Evolutionary conservation across 2,888 invertebrate species (phyloP), one percentile per base, ranked within the genome.

Genomic region (Yponomeuta cagnagella): DNA sequence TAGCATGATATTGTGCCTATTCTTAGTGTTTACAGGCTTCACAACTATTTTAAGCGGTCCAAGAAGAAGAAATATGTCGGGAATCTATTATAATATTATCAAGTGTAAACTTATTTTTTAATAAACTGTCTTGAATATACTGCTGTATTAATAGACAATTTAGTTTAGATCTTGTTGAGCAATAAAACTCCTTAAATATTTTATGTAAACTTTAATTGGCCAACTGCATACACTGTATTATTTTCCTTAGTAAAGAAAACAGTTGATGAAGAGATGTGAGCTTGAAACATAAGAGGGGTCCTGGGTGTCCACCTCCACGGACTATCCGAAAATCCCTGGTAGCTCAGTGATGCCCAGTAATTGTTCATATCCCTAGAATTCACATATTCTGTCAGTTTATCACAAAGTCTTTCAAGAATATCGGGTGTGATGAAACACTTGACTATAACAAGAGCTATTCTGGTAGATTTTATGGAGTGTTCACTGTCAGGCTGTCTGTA

Each of bases 181-280:
- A 67, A 70, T 71, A 58, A 48, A 71, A 70, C 33, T 58, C 70
- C 68, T 9, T 43, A 30, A 70, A 70, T 10, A 66, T 12, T 69
- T 70, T 80, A 90, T 73, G 88, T 80, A 84, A 86, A 90, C 74
- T 88, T 90, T 85, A 91, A 79, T 86, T 89, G 83, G 58, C 89
- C 88, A 65, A 87, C 77, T 71, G 81, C 83, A 76, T 87, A 84
- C 68, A 86, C 71, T 9, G 73, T 74, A 72, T 81, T 76, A n/a
- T 73, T 74, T 70, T 79, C 75, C 4, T 78, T 75, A 52, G 82
- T 84, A 69, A 89, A 84, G 71, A 90, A 88, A 58, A 87, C 76
- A 75, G 80, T 91, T 72, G 79, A 82, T 1, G 88, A 86, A 6
- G 82, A 82, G 72, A 88, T 82, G 71, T 89, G 88, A 1, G 89